Evolutionary conservation across 2,113 vertebrate species (phyloP), one percentile per base, ranked within the genome.

Genomic region (Osmerus mordax): DNA sequence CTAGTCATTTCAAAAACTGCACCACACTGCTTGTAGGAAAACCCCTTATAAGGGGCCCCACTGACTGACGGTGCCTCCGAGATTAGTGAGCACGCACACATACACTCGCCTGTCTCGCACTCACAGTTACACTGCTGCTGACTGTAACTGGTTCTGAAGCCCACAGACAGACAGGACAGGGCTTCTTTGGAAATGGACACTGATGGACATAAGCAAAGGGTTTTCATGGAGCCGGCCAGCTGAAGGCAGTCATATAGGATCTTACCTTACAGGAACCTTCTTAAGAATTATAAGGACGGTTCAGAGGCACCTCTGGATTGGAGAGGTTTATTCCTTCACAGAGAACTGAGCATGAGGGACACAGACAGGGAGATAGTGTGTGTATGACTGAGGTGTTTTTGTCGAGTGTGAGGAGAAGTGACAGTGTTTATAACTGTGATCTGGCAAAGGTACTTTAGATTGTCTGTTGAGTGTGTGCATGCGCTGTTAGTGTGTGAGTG

Each of bases 101-200:
- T 69, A 73, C 78, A 73, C 76, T 28, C 51, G 54, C 36, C 32
- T 12, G 18, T 51, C 58, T 63, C 69, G 11, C 64, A 73, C 61
- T 68, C 64, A 69, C 21, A 61, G 56, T 25, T 70, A 25, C 76
- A 70, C 32, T 65, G 64, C 73, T 70, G 67, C 70, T 70, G 73
- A 73, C 70, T 9, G 15, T 67, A 78, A 76, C 63, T 67, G 76
- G 76, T 47, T 75, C 66, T 76, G 80, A 76, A 76, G 76, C 80
- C 16, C 53, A 16, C 16, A 65, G n/a, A 2, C 14, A 47, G 36
- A 21, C n/a, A 47, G n/a, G 32, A 4, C 16, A 65, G 36, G 7
- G 28, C 16, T 64, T 36, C 61, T 36, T 16, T 64, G 61, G 28
- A 9, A 19, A 19, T 19, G 58, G 58, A 60, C 36, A 41, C 6